Evolutionary conservation across 2,113 vertebrate genomes (phyloP).

Genomic region (Pterophyllum scalare): DNA sequence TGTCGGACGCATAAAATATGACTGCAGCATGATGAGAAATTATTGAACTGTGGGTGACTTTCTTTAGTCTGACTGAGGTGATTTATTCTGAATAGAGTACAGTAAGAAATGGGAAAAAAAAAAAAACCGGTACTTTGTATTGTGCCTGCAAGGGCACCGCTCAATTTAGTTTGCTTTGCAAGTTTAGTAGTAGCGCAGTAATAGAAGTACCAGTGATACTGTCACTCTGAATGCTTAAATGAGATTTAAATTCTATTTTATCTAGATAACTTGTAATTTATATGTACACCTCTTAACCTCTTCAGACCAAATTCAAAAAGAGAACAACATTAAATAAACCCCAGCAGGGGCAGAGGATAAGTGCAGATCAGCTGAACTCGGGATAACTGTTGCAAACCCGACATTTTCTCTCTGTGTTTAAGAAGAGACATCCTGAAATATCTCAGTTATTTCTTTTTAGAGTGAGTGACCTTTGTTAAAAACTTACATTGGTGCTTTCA

Average conservation of each 20-base stretch:
- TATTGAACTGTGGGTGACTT: slow-evolving; percentile 29
- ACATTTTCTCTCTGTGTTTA: neutral
- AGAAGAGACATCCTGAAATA: neutral
- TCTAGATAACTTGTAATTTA: neutral
- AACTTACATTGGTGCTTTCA: neutral
- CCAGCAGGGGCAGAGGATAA: too few species aligned
- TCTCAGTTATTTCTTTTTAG: neutral
- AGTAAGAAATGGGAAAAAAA: neutral
- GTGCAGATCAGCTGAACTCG: neutral
- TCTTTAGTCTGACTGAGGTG: slow-evolving; percentile 25
- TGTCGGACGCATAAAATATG: slow-evolving; percentile 57
- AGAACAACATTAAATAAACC: neutral
- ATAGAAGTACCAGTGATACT: neutral
- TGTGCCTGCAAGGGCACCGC: neutral
- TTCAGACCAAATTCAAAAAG: neutral
- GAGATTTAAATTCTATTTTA: neutral
- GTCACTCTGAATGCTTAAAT: neutral
- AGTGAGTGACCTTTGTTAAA: neutral
- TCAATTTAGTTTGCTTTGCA: slow-evolving; percentile 15
- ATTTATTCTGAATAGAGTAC: slow-evolving; percentile 43
- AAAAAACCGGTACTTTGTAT: neutral
- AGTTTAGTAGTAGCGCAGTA: neutral
- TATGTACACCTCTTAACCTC: neutral
- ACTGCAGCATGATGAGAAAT: slow-evolving; percentile 30
- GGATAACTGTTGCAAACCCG: neutral